Percentiles rank a stretch among this genome's conserved stretches.
These are phyloP conservation scores for Miopithecus talapoin DNA, from an alignment of 2,797 vertebrate genomes.

Conservation along the genomic window DNA sequence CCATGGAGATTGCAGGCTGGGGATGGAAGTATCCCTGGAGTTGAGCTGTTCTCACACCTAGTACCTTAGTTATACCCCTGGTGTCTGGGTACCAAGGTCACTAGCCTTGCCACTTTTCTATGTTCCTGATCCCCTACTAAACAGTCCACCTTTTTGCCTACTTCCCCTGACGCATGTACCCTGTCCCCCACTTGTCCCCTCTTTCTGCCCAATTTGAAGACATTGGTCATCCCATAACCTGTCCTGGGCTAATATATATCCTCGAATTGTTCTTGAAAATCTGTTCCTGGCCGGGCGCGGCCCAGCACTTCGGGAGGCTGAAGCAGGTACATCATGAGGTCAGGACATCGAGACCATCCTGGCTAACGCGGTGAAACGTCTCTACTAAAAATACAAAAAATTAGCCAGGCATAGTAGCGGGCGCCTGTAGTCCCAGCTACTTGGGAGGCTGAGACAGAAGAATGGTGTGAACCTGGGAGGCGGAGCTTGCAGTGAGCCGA, in stretches of 20 bases:
- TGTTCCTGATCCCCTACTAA: neutral
- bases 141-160: too few relatives aligned
- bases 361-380: too few relatives aligned
- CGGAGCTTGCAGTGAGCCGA: too few relatives aligned
- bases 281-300: fast-evolving
- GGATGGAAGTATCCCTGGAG: neutral
- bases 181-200: neutral
- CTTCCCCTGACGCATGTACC: too few relatives aligned
- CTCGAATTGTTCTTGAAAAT: neutral
- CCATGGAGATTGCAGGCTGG: neutral
- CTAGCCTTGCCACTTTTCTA: neutral
- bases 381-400: too few relatives aligned
- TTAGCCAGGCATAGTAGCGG: too few relatives aligned
- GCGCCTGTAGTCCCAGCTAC: too few relatives aligned
- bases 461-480: too few relatives aligned
- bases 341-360: too few relatives aligned
- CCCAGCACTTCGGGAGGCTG: too few relatives aligned
- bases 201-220: neutral
- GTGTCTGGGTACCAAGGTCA: neutral
- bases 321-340: too few relatives aligned
- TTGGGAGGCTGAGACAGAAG: too few relatives aligned
- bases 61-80: neutral
- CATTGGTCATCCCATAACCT: neutral
- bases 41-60: neutral
- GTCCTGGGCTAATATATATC: neutral